Conservation (phyloP, 2,888 invertebrate genomes). For the Orchesella flavescens region DNA sequence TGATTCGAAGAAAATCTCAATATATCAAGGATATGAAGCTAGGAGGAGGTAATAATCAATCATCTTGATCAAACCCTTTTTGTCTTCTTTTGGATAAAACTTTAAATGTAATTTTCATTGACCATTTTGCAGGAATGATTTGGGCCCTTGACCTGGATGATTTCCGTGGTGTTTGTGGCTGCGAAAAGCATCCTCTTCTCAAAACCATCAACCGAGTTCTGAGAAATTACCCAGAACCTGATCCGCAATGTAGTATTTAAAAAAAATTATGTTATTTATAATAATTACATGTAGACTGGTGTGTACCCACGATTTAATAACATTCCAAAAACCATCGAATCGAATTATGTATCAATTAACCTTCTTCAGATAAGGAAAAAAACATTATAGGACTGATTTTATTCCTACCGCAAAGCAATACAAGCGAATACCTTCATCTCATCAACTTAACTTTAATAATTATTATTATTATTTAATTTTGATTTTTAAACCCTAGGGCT, state of each 20-base stretch:
- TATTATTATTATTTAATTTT: conserved; percentile 7
- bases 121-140: conserved; percentile 70
- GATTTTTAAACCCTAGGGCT: background rate
- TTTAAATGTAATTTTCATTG: conserved; percentile 11
- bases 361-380: conserved; percentile 22
- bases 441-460: background rate
- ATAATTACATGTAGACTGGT: background rate
- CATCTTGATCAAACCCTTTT: conserved; percentile 1
- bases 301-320: background rate
- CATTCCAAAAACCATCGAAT: conserved; percentile 28
- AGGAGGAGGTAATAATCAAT: conserved; percentile 71
- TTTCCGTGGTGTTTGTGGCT: conserved; percentile 81
- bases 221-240: conserved; percentile 80
- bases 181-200: conserved; percentile 87
- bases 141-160: conserved; percentile 74
- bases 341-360: conserved; percentile 17
- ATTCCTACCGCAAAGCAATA: conserved; percentile 25
- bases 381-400: conserved; percentile 46
- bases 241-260: conserved; percentile 77
- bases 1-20: conserved; percentile 83
- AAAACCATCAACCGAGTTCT: conserved; percentile 87
- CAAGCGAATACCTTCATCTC: conserved; percentile 27
- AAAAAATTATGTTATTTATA: background rate
- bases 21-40: conserved; percentile 73
- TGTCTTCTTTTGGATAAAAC: background rate